These are phyloP conservation scores for Lineus longissimus DNA, from an alignment of 1,140 invertebrate species.

Conservation along the genomic window DNA sequence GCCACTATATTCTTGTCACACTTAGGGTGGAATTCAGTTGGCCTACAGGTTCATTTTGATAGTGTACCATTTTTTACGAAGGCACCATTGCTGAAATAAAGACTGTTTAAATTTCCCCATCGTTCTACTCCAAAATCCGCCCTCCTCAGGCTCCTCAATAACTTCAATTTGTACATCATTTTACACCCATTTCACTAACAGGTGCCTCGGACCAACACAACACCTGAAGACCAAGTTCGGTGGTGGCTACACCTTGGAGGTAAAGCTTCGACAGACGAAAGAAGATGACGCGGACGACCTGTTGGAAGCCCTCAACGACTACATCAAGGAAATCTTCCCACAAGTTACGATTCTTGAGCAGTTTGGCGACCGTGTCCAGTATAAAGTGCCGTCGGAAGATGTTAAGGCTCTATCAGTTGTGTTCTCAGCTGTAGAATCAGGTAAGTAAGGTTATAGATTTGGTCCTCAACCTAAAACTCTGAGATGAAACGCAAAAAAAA, in stretches of 20 bases:
- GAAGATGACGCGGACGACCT: conserved; percentile 50
- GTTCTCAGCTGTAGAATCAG: conserved; percentile 74
- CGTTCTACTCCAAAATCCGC: too few relatives aligned
- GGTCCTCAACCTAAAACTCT: too few relatives aligned
- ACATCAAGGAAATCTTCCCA: conserved; percentile 68
- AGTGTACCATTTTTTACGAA: too few relatives aligned
- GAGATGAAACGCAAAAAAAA: too few relatives aligned
- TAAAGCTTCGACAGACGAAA: conserved; percentile 62
- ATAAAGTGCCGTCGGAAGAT: conserved; percentile 71
- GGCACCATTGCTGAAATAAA: too few relatives aligned
- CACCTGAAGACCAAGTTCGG: conserved; percentile 54
- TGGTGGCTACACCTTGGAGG: conserved; percentile 50
- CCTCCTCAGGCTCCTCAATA: too few relatives aligned
- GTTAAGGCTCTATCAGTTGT: conserved; percentile 72
- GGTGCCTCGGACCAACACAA: conserved; percentile 54
- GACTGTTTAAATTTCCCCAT: too few relatives aligned
- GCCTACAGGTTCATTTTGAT: too few relatives aligned
- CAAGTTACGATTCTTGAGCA: conserved; percentile 68
- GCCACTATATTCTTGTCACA: too few relatives aligned
- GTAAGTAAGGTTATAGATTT: conserved; percentile 55
- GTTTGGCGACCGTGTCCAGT: conserved; percentile 75
- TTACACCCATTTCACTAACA: conserved; percentile 9
- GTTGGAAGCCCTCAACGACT: conserved; percentile 50
- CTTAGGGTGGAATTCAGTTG: too few relatives aligned
- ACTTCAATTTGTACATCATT: too few relatives aligned